Base-by-base conservation (phyloP, 2,888 invertebrate species). In the Oligia latruncula region DNA sequence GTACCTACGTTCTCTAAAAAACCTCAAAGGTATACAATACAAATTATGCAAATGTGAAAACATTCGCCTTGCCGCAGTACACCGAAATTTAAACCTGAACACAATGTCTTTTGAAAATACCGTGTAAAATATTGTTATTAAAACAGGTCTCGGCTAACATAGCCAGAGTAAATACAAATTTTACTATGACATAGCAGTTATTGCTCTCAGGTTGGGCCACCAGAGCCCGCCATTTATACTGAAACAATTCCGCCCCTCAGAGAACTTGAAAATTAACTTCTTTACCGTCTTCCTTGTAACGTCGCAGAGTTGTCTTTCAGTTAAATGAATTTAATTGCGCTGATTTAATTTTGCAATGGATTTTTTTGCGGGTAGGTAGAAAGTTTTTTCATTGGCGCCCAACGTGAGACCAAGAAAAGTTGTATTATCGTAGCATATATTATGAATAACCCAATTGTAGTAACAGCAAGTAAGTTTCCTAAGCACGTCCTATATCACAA, bases 91-190 rank as follows among this genome's bases (percentile, higher is more conserved):
- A 85, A 87, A 77, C 87, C 79, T 55, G 76, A 85, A 81, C 78
- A 81, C 68, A 88, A 89, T 87, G 85, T 76, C 79, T 83, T 87
- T 82, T 79, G 81, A 85, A 89, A 88, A 84, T 88, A 87, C 86
- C 77, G 75, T 86, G 77, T 82, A 87, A 87, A 85, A 89, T 89
- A 88, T 87, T 72, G 85, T 85, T 89, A 89, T 88, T 82, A 87
- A 85, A 83, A 80, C 81, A 79, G 86, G 86, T 87, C 78, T 86
- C 81, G 49, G 81, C 78, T 89, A 82, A 82, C 83, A 81, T 64
- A 81, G 76, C 64, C 81, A 29, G 29, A 29, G 29, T 29, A 29
- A 29, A 29, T 29, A 29, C 29, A 29, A 29, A 29, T 29, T 29
- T 29, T 29, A 29, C 29, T 29, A 29, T 29, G 29, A 82, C 83